Evolutionary conservation across 2,797 vertebrate species (phyloP).

Genomic region (Coregonus ussuriensis): DNA sequence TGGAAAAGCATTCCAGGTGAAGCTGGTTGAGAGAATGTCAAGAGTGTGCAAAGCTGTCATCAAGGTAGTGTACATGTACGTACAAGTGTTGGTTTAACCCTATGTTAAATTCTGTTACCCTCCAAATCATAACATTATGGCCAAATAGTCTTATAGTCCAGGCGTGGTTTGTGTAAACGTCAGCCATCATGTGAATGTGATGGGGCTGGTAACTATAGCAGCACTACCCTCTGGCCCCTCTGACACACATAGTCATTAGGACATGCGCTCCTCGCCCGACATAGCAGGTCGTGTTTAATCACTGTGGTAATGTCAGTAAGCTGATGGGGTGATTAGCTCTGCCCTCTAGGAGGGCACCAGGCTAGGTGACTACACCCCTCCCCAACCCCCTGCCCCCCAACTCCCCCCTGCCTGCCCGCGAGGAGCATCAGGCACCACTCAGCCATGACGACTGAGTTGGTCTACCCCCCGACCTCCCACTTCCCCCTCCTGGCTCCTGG

Average conservation of each 20-base stretch:
- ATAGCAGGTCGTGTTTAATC: conserved; percentile 54
- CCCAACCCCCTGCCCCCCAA: neutral
- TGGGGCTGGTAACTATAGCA: neutral
- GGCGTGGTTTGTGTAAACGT: neutral
- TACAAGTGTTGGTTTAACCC: neutral
- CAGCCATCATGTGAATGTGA: neutral
- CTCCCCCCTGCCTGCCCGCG: neutral
- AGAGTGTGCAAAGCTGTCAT: too few relatives aligned
- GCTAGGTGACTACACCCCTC: conserved; percentile 42
- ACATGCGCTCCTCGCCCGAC: conserved; percentile 16
- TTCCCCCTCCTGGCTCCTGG: neutral
- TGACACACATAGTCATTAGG: conserved; percentile 11
- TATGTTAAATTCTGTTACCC: neutral
- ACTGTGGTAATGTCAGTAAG: conserved; percentile 66
- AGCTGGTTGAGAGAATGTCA: too few relatives aligned
- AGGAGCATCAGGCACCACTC: conserved; percentile 2
- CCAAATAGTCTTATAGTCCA: neutral
- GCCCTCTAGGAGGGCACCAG: conserved; percentile 32
- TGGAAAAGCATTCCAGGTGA: too few relatives aligned
- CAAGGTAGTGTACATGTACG: neutral
- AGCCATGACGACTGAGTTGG: neutral
- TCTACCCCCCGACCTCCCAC: neutral
- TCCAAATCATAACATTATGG: neutral
- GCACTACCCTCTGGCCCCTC: neutral
- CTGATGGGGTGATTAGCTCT: conserved; percentile 48